Base-by-base conservation (phyloP, 2,797 vertebrate genomes). In the Bradypus variegatus region DNA sequence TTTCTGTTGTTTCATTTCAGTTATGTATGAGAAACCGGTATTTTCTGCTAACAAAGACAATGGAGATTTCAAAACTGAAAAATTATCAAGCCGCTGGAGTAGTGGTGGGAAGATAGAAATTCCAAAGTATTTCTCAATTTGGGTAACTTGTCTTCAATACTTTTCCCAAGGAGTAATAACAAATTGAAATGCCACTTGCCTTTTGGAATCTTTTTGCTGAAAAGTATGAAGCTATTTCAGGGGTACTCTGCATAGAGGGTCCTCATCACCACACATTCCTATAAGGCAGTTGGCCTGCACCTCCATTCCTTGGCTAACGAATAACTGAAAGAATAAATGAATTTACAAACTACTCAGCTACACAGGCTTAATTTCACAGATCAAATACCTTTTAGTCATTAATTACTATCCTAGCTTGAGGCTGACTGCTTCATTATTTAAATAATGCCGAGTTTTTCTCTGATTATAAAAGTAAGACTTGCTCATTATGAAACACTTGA, bases 11-110 rank as follows among this genome's bases (percentile, higher is more conserved):
- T 92, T 96, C 94, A 93, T 92, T 95, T 93, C 0, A 6, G 80
- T 90, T 95, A 93, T 95, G 94, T 96, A 94, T 94, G 93, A 94
- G 92, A 96, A 95, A 84, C 80, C 91, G 90, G 55, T 95, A 36
- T 93, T 94, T 96, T 95, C 91, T 92, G 78, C 70, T 94, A 94
- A 88, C n/a, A 77, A 85, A 95, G 92, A 90, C 92, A 94, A 95
- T 87, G 94, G 89, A 95, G 94, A 92, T 94, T 95, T 95, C 50
- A 81, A 95, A 92, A 89, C 50, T 60, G 73, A 58, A 93, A 94
- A 64, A 86, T 86, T 89, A 88, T 81, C 91, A 88, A 94, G 88
- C 88, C 86, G 50, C 92, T 38, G 25, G 79, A 21, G 31, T 41
- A 82, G 31, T 90, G 58, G n/a, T 89, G 89, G 93, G 91, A 94